Evolutionary conservation across 1,140 invertebrate species (phyloP).

Genomic region (Sinella curviseta): DNA sequence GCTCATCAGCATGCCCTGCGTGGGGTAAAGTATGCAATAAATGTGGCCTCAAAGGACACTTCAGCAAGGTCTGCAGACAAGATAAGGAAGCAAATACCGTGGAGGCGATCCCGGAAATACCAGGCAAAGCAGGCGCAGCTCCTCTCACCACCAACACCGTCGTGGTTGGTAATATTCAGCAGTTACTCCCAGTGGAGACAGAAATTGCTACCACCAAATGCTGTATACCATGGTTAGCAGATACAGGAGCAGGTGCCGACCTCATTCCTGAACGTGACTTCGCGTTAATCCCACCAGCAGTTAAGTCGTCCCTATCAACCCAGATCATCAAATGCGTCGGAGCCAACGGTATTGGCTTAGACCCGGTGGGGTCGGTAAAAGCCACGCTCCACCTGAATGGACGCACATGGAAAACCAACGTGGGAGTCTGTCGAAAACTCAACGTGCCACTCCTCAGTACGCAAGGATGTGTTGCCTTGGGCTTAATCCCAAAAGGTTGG

Average conservation of each 20-base stretch:
- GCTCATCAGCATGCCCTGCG: background rate
- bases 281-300: background rate
- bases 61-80: background rate
- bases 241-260: background rate
- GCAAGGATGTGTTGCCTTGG: background rate
- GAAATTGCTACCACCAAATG: background rate
- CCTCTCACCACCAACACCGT: background rate
- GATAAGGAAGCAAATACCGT: background rate
- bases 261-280: background rate
- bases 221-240: background rate
- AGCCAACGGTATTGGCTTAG: background rate
- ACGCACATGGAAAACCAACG: background rate
- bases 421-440: background rate
- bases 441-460: background rate
- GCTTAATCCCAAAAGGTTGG: background rate
- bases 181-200: background rate
- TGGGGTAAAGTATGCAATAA: background rate
- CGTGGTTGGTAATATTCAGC: background rate
- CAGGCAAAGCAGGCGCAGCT: background rate
- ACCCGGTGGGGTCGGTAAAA: background rate
- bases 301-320: background rate
- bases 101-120: no score
- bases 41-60: background rate
- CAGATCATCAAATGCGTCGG: background rate
- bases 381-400: background rate